Evolutionary conservation across 2,888 invertebrate species (phyloP).

Genomic region (Linhomoeus sp.): DNA sequence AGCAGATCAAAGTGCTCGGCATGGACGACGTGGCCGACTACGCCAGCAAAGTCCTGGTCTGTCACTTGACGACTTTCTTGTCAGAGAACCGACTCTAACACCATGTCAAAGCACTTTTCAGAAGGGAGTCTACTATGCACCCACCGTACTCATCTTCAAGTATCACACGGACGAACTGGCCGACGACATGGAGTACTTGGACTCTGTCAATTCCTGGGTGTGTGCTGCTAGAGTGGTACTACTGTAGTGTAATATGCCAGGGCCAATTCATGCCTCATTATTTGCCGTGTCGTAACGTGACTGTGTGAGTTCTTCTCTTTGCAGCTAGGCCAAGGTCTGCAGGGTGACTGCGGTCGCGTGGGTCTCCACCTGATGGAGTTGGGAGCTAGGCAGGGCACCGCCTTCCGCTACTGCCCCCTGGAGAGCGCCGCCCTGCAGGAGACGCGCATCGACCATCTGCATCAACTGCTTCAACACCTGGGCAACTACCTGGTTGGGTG

Average conservation of each 20-base stretch:
- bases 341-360: conserved; percentile 14
- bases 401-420: conserved; percentile 18
- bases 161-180: conserved; percentile 5
- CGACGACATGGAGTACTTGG: conserved; percentile 12
- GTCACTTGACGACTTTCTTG: too few species aligned
- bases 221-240: too few species aligned
- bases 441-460: conserved; percentile 14
- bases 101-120: conserved; percentile 3
- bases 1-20: conserved; percentile 14
- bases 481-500: conserved; percentile 3
- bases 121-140: conserved; percentile 15
- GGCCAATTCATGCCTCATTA: too few species aligned
- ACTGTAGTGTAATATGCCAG: too few species aligned
- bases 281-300: too few species aligned
- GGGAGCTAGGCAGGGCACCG: conserved; percentile 14
- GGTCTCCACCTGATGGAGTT: conserved; percentile 18
- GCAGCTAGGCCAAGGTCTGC: conserved; percentile 18
- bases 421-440: conserved; percentile 12
- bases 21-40: conserved; percentile 15
- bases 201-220: conserved; percentile 19
- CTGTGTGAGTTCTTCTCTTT: too few species aligned
- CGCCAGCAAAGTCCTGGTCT: conserved; percentile 9
- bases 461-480: conserved; percentile 13
- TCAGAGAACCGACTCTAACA: too few species aligned
- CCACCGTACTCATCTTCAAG: conserved; percentile 17